Percentiles rank a stretch among this genome's conserved stretches.
phyloP scores from a whole-genome alignment of 2,888 invertebrate species.

The Philereme transversata region DNA sequence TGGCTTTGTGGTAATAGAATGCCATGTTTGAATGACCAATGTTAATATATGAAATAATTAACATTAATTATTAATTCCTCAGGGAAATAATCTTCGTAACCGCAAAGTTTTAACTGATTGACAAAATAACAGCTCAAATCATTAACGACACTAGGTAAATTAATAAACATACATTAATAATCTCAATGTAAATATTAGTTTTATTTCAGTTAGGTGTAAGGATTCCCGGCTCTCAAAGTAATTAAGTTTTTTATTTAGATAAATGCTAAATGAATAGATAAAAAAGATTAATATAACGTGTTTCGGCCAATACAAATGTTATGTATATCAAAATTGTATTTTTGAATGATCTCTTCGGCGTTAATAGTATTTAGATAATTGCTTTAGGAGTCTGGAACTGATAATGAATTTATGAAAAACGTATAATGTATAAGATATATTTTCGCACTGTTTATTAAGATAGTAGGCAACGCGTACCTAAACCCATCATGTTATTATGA shows the following conservation, averaged over 20 bases:
- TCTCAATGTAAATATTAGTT: slow-evolving; percentile 81
- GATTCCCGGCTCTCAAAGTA: slow-evolving; percentile 84
- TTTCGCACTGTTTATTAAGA: slow-evolving; percentile 80
- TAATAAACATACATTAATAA: slow-evolving; percentile 67
- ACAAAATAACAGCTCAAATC: slow-evolving; percentile 74
- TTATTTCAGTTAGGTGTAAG: slow-evolving; percentile 72
- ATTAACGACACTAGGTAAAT: slow-evolving; percentile 80
- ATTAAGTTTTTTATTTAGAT: slow-evolving; percentile 74
- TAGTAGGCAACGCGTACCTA: slow-evolving; percentile 44
- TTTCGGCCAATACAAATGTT: slow-evolving; percentile 81
- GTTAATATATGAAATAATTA: slow-evolving; percentile 40
- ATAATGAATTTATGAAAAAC: slow-evolving; percentile 79
- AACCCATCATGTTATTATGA: slow-evolving; percentile 22
- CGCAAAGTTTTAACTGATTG: slow-evolving; percentile 54
- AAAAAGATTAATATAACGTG: slow-evolving; percentile 71
- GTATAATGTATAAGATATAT: slow-evolving; percentile 77
- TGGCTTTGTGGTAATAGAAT: slow-evolving; percentile 52
- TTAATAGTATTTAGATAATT: slow-evolving; percentile 75
- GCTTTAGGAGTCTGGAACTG: slow-evolving; percentile 83
- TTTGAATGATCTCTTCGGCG: slow-evolving; percentile 82
- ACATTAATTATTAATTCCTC: slow-evolving; percentile 37
- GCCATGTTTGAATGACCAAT: slow-evolving; percentile 57
- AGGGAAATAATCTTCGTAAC: slow-evolving; percentile 25
- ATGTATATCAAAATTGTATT: slow-evolving; percentile 82
- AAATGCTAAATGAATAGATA: slow-evolving; percentile 63